Evolutionary conservation across 2,888 invertebrate species (phyloP), one percentile per base, ranked within the genome.

Genomic region (Trachelus troglodyta): DNA sequence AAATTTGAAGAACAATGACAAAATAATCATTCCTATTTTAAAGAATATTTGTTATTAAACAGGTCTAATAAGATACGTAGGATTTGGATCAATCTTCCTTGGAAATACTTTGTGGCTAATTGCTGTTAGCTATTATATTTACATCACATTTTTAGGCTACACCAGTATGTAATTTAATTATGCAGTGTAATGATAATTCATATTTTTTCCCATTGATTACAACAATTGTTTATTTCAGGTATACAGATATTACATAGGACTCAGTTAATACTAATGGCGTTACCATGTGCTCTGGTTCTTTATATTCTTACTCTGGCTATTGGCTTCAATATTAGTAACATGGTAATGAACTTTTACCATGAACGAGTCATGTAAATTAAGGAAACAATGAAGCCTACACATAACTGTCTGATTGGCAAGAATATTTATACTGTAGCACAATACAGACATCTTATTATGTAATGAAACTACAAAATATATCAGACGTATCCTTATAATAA

Each of bases 111-210:
- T 99, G 87, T 99, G 99, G 98, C 93, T 99, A 78, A 94, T 98
- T 68, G 97, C 98, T 9, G 93, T 97, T 81, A 93, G 96, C 79
- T 99, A 99, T 92, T 99, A 99, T 90, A 93, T 98, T 82, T 99
- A 99, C 92, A 98, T 99, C 87, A 98, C 99, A 68, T 99, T 99
- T 92, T 93, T 99, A 79, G 99, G 99, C 84, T 99, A 99, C 90
- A 98, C 97, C 92, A 97, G 97, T 97, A 89, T 95, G 96, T 94
- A 85, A 78, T 31, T 34, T 75, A 71, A 69, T 75, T 78, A 68
- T 71, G 76, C 15, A 76, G 34, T 37, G 69, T 73, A 75, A 75
- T 79, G 56, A 75, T 79, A 75, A 40, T 78, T 35, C n/a, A 34
- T 69, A 30, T 33, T 35, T 56, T 74, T 79, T 69, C n/a, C 75